Percentiles rank a stretch among this genome's conserved stretches.
These are phyloP conservation scores for Myotis davidii DNA, from an alignment of 2,113 vertebrate genomes.

Conservation along the genomic window DNA sequence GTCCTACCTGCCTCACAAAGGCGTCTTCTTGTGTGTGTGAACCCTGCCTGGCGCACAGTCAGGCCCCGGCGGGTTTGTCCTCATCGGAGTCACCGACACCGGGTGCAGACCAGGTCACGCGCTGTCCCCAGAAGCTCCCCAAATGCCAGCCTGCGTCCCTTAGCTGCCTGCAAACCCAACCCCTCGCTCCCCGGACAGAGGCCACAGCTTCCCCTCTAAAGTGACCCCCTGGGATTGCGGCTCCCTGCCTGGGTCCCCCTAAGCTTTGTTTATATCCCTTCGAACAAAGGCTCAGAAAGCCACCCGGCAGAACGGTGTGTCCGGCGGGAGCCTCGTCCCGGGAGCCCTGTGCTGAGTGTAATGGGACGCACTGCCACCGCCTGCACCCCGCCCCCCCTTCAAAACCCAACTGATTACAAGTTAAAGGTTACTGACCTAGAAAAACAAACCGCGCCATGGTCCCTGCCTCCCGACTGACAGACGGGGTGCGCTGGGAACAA, in stretches of 20 bases:
- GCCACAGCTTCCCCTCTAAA: conserved; percentile 42
- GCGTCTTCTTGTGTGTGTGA: background rate
- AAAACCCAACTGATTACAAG: background rate
- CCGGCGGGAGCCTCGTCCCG: background rate
- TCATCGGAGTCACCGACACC: conserved; percentile 9
- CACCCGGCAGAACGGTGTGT: background rate
- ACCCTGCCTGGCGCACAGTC: background rate
- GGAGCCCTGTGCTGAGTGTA: background rate
- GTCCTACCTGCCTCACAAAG: background rate
- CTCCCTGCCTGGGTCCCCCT: background rate
- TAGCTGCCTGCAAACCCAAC: background rate
- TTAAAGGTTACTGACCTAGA: conserved; percentile 44
- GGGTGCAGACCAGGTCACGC: conserved; percentile 52
- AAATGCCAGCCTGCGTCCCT: background rate
- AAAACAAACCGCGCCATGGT: background rate
- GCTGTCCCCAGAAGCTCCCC: background rate
- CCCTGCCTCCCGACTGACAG: conserved; percentile 48
- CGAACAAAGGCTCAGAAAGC: conserved; percentile 53
- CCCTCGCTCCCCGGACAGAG: background rate
- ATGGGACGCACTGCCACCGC: conserved; percentile 26
- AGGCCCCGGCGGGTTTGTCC: conserved; percentile 20
- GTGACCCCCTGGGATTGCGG: background rate
- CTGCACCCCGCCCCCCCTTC: background rate
- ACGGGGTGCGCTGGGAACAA: background rate
- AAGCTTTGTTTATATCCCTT: conserved; percentile 57